Evolutionary conservation across 2,113 vertebrate species (phyloP).

Genomic region (Furnarius figulus): DNA sequence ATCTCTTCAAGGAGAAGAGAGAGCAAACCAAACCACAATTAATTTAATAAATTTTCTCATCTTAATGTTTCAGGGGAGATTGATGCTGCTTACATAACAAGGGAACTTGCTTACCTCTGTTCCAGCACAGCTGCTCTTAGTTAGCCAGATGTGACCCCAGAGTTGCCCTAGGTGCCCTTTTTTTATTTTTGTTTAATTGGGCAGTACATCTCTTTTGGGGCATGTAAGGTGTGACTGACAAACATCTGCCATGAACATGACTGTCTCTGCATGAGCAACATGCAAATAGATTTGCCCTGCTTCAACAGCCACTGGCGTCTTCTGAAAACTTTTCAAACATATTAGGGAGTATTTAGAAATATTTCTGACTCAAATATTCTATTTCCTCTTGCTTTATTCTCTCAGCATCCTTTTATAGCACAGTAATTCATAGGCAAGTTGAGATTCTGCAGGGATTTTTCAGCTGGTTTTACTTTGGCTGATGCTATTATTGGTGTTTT

Average conservation of each 20-base stretch:
- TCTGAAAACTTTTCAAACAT: not conserved
- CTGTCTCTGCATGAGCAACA: not conserved
- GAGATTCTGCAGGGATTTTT: not conserved
- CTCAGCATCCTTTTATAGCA: not conserved
- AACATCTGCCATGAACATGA: not conserved
- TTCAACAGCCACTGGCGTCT: not conserved
- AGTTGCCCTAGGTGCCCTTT: not conserved
- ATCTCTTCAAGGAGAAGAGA: not conserved
- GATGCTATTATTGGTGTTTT: not conserved
- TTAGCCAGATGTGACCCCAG: constrained; percentile 39
- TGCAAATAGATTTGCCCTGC: not conserved
- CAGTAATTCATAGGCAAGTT: not conserved
- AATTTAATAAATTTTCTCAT: constrained; percentile 15
- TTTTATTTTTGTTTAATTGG: constrained; percentile 24
- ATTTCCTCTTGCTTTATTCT: not conserved
- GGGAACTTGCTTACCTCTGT: not conserved
- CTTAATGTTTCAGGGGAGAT: not conserved
- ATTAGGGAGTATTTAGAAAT: not conserved
- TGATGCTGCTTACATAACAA: constrained; percentile 30
- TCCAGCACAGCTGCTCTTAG: not conserved
- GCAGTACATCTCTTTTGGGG: not conserved
- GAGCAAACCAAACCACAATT: not conserved
- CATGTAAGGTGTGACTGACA: not conserved
- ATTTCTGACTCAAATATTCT: not conserved
- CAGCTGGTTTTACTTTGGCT: not conserved